A percentile compares a stretch with the other conserved stretches of the same genome.
Conservation (phyloP, 1,140 invertebrate species). For the Telenomus remus region DNA sequence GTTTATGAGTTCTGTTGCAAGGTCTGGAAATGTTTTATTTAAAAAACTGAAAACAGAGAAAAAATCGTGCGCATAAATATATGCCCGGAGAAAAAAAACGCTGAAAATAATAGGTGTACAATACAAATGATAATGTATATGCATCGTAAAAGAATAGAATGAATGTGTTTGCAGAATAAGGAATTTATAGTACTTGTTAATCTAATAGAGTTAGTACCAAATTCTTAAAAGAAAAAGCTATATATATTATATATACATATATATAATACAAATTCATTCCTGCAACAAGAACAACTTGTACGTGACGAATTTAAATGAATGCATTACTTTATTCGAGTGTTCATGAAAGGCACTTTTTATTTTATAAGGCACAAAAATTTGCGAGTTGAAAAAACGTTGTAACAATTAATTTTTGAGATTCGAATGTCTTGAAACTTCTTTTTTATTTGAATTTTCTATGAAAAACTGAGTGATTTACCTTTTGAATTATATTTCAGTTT, state of each 20-base stretch:
- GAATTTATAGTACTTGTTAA: slow-evolving; percentile 59
- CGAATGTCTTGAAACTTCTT: slow-evolving; percentile 1
- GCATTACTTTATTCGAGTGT: background rate
- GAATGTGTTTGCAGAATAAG: slow-evolving; percentile 58
- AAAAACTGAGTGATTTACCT: background rate
- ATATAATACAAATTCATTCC: slow-evolving; percentile 43
- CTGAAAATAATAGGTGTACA: slow-evolving; percentile 48
- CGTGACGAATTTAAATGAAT: slow-evolving; percentile 24
- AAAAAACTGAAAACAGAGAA: slow-evolving; percentile 3
- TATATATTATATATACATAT: slow-evolving; percentile 49
- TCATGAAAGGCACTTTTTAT: slow-evolving; percentile 3
- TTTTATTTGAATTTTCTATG: background rate
- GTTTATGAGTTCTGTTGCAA: no score
- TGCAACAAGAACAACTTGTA: slow-evolving; percentile 13
- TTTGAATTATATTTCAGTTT: no score
- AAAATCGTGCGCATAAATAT: slow-evolving; percentile 28
- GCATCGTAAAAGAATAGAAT: slow-evolving; percentile 50
- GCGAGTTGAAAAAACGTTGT: background rate
- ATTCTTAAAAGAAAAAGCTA: slow-evolving; percentile 52
- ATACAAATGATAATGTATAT: slow-evolving; percentile 55
- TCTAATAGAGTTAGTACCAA: slow-evolving; percentile 54
- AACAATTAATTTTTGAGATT: background rate
- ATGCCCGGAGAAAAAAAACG: slow-evolving; percentile 42
- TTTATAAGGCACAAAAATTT: slow-evolving; percentile 20
- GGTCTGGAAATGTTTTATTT: background rate